These are phyloP conservation scores for Petrolisthes cinctipes DNA, from an alignment of 2,888 invertebrate genomes.

Conservation along the genomic window DNA sequence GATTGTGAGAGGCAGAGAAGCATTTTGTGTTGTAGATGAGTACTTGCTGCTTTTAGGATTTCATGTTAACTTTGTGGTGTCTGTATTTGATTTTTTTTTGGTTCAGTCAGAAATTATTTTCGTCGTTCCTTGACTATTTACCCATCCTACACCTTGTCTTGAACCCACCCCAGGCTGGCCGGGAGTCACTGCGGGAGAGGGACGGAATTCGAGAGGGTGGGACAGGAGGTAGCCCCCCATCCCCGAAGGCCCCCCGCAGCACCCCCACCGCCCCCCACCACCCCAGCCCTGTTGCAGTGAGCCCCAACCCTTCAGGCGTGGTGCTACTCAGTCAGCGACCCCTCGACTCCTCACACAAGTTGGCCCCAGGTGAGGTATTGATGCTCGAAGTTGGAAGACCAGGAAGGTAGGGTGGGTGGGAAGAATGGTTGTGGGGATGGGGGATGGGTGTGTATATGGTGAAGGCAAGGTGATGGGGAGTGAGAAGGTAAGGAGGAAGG, in stretches of 20 bases:
- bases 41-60: no score
- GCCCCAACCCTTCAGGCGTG: constrained; percentile 57
- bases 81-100: background rate
- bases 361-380: constrained; percentile 38
- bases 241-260: background rate
- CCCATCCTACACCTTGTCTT: background rate
- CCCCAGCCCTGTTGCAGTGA: constrained; percentile 34
- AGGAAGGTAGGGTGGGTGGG: background rate
- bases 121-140: background rate
- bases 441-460: background rate
- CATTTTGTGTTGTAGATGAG: no score
- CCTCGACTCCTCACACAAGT: constrained; percentile 54
- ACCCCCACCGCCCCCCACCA: background rate
- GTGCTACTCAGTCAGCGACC: constrained; percentile 62
- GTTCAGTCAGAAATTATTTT: background rate
- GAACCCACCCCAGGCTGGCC: constrained; percentile 16
- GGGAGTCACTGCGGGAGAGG: constrained; percentile 36
- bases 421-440: background rate
- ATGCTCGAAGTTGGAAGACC: background rate
- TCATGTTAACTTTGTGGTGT: background rate
- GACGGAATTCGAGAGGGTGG: background rate
- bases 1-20: no score
- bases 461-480: background rate
- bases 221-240: background rate
- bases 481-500: background rate